A percentile compares a stretch with the other conserved stretches of the same genome.
Evolutionary conservation across 2,797 vertebrate species (phyloP).

Genomic region (Sparidentex hasta): DNA sequence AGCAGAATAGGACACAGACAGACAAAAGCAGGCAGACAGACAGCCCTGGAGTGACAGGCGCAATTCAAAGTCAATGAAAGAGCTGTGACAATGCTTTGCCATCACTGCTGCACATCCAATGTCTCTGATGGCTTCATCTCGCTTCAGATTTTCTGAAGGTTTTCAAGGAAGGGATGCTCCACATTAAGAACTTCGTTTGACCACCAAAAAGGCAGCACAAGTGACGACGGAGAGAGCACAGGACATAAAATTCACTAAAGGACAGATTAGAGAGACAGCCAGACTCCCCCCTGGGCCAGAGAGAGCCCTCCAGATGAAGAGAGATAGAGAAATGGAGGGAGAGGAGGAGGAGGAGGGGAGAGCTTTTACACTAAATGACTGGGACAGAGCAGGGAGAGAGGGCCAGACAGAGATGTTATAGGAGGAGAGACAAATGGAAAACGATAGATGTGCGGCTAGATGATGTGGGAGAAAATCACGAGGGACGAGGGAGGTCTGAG

Average conservation of each 20-base stretch:
- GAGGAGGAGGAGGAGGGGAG: slow-evolving; percentile 20
- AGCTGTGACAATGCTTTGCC: slow-evolving; percentile 59
- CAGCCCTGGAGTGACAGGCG: slow-evolving; percentile 57
- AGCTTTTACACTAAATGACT: slow-evolving; percentile 72
- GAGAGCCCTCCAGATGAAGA: slow-evolving; percentile 75
- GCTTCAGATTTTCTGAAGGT: slow-evolving; percentile 23
- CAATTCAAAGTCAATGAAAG: slow-evolving; percentile 62
- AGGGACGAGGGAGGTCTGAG: slow-evolving; percentile 39
- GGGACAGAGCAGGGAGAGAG: slow-evolving; percentile 62
- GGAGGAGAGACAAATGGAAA: slow-evolving; percentile 74
- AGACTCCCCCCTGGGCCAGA: slow-evolving; percentile 59
- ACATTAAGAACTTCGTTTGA: slow-evolving; percentile 46
- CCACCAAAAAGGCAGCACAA: slow-evolving; percentile 43
- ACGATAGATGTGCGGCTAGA: slow-evolving; percentile 64
- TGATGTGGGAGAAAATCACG: slow-evolving; percentile 56
- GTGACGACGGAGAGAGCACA: slow-evolving; percentile 28
- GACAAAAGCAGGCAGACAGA: slow-evolving; percentile 58
- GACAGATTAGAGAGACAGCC: slow-evolving; percentile 66
- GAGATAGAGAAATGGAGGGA: slow-evolving; percentile 58
- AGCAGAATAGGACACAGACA: slow-evolving; percentile 47
- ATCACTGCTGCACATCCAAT: slow-evolving; percentile 58
- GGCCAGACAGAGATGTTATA: slow-evolving; percentile 75
- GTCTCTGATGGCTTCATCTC: slow-evolving; percentile 50
- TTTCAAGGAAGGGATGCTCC: slow-evolving; percentile 19
- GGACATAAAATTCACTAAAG: slow-evolving; percentile 46